Percentiles rank a stretch among this genome's conserved stretches.
These are phyloP conservation scores for Smittia sp. DNA, from an alignment of 2,888 invertebrate species.

Conservation along the genomic window DNA sequence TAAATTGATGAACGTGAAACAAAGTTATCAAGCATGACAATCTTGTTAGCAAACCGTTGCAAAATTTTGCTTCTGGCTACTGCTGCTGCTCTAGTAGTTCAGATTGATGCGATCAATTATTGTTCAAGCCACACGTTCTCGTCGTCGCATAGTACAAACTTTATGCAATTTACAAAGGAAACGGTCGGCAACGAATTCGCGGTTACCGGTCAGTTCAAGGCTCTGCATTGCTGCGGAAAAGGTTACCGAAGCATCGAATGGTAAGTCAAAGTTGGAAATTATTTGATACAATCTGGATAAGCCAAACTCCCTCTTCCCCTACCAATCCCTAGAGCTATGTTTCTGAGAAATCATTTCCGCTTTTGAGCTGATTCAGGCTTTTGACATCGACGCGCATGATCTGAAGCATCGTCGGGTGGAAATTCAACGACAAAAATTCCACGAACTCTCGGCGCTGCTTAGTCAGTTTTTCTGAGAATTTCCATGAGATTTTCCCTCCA, in stretches of 20 bases:
- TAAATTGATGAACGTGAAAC: no score
- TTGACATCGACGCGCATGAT: slow-evolving; percentile 76
- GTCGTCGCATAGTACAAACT: slow-evolving; percentile 43
- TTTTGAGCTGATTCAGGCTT: slow-evolving; percentile 67
- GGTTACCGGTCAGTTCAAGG: slow-evolving; percentile 67
- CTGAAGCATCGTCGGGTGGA: slow-evolving; percentile 73
- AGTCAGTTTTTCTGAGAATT: neutral
- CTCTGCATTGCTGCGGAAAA: slow-evolving; percentile 73
- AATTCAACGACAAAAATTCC: no score
- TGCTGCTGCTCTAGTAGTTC: no score
- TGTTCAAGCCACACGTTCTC: neutral
- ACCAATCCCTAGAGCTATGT: slow-evolving; percentile 51
- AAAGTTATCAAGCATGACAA: no score
- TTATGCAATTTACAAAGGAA: slow-evolving; percentile 72
- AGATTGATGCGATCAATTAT: neutral
- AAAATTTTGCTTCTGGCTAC: no score
- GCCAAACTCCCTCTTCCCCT: slow-evolving; percentile 51
- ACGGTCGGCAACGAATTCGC: slow-evolving; percentile 67
- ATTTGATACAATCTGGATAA: slow-evolving; percentile 66
- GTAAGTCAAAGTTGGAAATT: no score
- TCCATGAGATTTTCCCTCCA: no score
- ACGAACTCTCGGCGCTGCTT: no score
- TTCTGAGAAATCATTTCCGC: slow-evolving; percentile 60
- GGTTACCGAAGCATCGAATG: slow-evolving; percentile 77
- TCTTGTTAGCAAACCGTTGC: no score